phyloP scores from a whole-genome alignment of 2,888 invertebrate species.

The Netelia inedita region DNA sequence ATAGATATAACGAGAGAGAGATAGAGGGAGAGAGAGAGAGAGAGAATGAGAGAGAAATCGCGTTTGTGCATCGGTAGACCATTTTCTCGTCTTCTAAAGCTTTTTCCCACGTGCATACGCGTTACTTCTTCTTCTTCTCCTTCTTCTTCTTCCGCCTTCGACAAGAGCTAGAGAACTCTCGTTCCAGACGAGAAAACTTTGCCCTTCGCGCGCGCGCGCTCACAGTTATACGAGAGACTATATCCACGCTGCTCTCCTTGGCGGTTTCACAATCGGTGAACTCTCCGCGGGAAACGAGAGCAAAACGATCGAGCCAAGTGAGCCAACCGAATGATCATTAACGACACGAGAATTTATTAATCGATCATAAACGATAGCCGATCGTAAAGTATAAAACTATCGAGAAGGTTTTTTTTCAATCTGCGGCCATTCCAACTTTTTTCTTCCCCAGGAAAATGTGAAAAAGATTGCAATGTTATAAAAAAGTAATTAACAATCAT shows the following conservation, averaged over 20 bases:
- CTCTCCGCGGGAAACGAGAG: slow-evolving; percentile 33
- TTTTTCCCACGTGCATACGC: slow-evolving; percentile 62
- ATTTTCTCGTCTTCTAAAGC: slow-evolving; percentile 51
- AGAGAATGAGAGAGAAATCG: slow-evolving; percentile 17
- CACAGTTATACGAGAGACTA: slow-evolving; percentile 34
- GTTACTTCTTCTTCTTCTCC: slow-evolving; percentile 29
- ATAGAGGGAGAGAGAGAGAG: too few relatives aligned
- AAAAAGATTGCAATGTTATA: not conserved
- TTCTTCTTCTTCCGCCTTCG: slow-evolving; percentile 11
- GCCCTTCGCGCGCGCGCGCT: slow-evolving; percentile 45
- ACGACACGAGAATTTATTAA: slow-evolving; percentile 25
- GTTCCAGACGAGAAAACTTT: slow-evolving; percentile 57
- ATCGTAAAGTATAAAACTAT: not conserved
- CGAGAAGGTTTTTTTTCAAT: not conserved
- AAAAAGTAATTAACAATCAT: too few relatives aligned
- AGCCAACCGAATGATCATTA: slow-evolving; percentile 19
- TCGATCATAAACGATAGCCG: not conserved
- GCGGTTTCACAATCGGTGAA: slow-evolving; percentile 43
- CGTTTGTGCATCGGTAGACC: slow-evolving; percentile 46
- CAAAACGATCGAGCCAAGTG: not conserved
- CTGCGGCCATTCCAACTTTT: too few relatives aligned
- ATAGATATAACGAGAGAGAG: too few relatives aligned
- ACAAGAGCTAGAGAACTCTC: slow-evolving; percentile 28
- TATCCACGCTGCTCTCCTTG: slow-evolving; percentile 6
- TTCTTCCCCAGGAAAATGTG: not conserved